A percentile compares a stretch with the other conserved stretches of the same genome.
Evolutionary conservation across 2,888 invertebrate species (phyloP).

Genomic region (Lasius fuliginosus): DNA sequence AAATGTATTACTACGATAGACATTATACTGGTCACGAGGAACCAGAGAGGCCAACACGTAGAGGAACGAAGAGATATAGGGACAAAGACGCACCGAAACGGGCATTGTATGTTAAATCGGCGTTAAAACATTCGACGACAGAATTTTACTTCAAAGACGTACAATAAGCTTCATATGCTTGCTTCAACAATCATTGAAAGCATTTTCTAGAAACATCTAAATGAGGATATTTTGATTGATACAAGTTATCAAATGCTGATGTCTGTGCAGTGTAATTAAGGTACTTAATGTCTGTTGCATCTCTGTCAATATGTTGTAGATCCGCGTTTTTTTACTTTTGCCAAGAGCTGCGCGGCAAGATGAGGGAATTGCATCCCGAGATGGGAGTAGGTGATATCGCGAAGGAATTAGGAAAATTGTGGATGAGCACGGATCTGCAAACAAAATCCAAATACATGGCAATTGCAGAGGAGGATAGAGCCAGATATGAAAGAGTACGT

Average conservation of each 20-base stretch:
- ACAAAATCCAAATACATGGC: conserved; percentile 96
- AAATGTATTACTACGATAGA: conserved; percentile 77
- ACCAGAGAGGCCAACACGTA: conserved; percentile 74
- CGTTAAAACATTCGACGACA: neutral
- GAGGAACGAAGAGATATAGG: conserved; percentile 75
- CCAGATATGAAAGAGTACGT: conserved; percentile 97
- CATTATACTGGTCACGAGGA: conserved; percentile 75
- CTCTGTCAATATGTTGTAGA: conserved; percentile 86
- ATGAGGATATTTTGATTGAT: neutral
- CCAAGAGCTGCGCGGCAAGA: conserved; percentile 98
- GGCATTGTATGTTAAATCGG: conserved; percentile 66
- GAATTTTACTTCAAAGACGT: neutral
- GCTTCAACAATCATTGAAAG: neutral
- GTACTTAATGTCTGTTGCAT: neutral
- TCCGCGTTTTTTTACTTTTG: conserved; percentile 99
- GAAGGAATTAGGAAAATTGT: conserved; percentile 97
- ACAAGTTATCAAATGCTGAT: neutral
- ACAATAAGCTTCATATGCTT: neutral
- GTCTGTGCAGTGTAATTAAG: neutral
- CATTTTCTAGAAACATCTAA: neutral
- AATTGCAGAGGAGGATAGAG: conserved; percentile 97
- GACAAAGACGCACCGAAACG: conserved; percentile 76
- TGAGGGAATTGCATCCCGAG: conserved; percentile 97
- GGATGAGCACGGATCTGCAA: conserved; percentile 96
- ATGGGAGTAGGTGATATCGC: conserved; percentile 98